These are phyloP conservation scores for Aromia moschata DNA, from an alignment of 2,888 invertebrate species.

Conservation along the genomic window DNA sequence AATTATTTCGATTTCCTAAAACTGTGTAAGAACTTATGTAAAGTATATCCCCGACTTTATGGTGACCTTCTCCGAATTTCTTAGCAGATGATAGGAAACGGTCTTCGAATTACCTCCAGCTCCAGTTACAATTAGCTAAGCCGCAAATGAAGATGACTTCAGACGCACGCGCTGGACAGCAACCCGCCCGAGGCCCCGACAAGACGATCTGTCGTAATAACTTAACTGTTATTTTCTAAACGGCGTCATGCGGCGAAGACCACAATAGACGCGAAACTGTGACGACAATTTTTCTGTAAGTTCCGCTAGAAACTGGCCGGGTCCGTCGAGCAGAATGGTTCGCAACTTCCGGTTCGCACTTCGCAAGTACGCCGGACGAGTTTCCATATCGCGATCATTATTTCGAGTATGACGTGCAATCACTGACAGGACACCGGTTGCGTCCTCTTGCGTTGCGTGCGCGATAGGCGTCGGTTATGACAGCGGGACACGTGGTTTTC, in stretches of 20 bases:
- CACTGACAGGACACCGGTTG: conserved; percentile 16
- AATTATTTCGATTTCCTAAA: too few species aligned
- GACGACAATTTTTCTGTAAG: conserved; percentile 41
- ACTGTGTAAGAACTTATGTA: too few species aligned
- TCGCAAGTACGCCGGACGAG: conserved; percentile 16
- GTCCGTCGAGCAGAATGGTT: conserved; percentile 33
- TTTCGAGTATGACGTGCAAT: conserved; percentile 14
- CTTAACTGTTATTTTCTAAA: conserved; percentile 41
- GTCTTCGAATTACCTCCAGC: too few species aligned
- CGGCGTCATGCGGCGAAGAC: conserved; percentile 42
- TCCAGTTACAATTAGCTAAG: too few species aligned
- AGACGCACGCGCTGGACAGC: not conserved
- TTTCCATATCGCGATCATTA: conserved; percentile 25
- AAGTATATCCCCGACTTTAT: too few species aligned
- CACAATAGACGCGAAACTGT: conserved; percentile 47
- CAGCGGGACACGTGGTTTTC: conserved; percentile 33
- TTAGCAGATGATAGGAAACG: too few species aligned
- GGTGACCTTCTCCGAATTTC: too few species aligned
- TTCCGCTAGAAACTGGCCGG: conserved; percentile 43
- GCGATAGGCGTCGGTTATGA: conserved; percentile 41
- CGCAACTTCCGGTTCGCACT: conserved; percentile 33
- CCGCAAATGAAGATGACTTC: too few species aligned
- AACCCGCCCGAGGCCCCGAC: not conserved
- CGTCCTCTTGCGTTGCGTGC: conserved; percentile 40
- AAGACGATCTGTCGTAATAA: conserved; percentile 27